Percentiles rank a stretch among this genome's conserved stretches.
These are phyloP conservation scores for Larimichthys polyactis DNA, from an alignment of 2,113 vertebrate genomes.

Conservation along the genomic window DNA sequence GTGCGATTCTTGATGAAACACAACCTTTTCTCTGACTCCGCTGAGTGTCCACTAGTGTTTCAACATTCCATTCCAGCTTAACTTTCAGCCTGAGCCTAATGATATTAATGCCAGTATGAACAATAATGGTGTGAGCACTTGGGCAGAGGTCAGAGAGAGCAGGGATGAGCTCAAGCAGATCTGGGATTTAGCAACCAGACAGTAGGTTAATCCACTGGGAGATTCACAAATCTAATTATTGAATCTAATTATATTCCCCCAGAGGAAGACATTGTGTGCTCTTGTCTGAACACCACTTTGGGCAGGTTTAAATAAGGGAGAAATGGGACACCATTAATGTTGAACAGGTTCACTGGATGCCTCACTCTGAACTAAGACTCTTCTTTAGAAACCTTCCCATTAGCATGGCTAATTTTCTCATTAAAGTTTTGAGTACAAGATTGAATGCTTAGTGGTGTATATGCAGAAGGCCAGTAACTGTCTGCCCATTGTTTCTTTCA, in stretches of 20 bases:
- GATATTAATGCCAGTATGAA: constrained; percentile 21
- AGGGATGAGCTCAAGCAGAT: constrained; percentile 32
- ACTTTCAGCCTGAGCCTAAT: constrained; percentile 11
- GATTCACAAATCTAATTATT: constrained; percentile 52
- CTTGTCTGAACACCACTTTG: constrained; percentile 3
- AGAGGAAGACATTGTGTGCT: constrained; percentile 16
- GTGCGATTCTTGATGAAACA: neutral
- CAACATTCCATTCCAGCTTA: constrained; percentile 3
- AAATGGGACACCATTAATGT: constrained; percentile 36
- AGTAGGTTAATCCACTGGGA: constrained; percentile 45
- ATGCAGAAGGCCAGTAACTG: too few relatives aligned
- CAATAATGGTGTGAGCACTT: constrained; percentile 24
- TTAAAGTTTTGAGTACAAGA: neutral
- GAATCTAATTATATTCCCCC: constrained; percentile 28
- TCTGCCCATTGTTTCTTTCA: neutral
- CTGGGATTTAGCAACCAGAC: constrained; percentile 42
- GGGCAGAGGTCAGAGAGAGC: constrained; percentile 30
- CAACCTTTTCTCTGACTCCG: neutral
- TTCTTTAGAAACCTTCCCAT: neutral
- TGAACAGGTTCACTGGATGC: neutral
- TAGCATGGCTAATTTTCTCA: neutral
- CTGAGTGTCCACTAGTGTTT: neutral
- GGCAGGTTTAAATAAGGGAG: constrained; percentile 4
- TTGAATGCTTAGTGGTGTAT: neutral
- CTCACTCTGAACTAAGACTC: neutral